phyloP scores from a whole-genome alignment of 2,113 vertebrate genomes.

The Podarcis cretensis region DNA sequence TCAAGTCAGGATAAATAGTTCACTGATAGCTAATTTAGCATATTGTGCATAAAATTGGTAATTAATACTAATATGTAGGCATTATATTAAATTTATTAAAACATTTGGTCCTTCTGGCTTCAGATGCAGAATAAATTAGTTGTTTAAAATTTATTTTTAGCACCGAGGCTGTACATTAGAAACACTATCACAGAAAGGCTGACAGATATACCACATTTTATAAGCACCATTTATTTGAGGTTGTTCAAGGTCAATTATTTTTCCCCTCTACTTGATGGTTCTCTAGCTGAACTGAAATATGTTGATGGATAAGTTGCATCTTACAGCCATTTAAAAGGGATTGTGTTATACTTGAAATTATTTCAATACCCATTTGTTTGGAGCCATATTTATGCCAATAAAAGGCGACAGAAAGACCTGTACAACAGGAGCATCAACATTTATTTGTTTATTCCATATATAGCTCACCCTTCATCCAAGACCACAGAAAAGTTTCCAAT shows the following conservation, averaged over 20 bases:
- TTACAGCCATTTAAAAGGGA: conserved; percentile 45
- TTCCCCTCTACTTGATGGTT: conserved; percentile 51
- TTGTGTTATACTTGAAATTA: background rate
- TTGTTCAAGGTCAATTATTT: conserved; percentile 77
- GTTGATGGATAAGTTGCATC: conserved; percentile 49
- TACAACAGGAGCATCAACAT: background rate
- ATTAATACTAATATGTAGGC: conserved; percentile 67
- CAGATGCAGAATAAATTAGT: conserved; percentile 55
- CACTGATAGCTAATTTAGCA: conserved; percentile 73
- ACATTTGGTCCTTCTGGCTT: conserved; percentile 52
- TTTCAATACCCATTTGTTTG: conserved; percentile 13
- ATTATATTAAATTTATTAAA: conserved; percentile 35
- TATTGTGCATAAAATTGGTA: conserved; percentile 73
- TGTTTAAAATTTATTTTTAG: conserved; percentile 63
- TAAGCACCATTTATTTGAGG: conserved; percentile 71
- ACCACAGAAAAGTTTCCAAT: no score
- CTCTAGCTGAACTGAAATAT: conserved; percentile 63
- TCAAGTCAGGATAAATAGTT: conserved; percentile 67
- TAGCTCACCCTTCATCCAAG: no score
- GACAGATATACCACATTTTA: conserved; percentile 71
- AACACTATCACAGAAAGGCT: conserved; percentile 46
- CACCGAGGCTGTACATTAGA: conserved; percentile 43
- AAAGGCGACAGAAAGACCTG: background rate
- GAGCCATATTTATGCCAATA: conserved; percentile 23
- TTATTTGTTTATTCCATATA: background rate